Base-by-base conservation (phyloP, 2,888 invertebrate species). In the Luffia ferchaultella region DNA sequence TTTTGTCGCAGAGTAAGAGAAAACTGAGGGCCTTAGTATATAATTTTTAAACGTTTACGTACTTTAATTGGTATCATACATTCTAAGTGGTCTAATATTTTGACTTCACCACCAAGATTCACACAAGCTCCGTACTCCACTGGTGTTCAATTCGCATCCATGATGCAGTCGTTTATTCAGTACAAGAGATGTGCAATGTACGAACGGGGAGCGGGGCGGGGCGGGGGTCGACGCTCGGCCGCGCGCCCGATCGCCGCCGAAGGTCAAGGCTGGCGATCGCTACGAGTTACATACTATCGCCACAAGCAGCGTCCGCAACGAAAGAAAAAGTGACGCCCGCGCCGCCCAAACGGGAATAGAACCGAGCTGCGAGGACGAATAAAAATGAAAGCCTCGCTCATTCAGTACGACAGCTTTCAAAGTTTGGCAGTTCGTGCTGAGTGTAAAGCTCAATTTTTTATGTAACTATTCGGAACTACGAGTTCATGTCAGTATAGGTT, bases 371-470 rank as follows among this genome's bases (percentile, higher is more conserved):
- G 73, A 75, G 80, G 79, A 78, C 82, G 75, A 68, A 75, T 77
- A 82, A 82, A 83, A 84, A 79, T 76, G 83, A 84, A 82, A 83
- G 82, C 79, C 16, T 30, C n/a, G n/a, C n/a, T n/a, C n/a, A n/a
- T n/a, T n/a, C n/a, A n/a, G n/a, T n/a, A n/a, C n/a, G n/a, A n/a
- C n/a, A n/a, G n/a, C n/a, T n/a, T n/a, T 42, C n/a, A 17, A 42
- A 17, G 16, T n/a, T 17, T n/a, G 40, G 15, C 40, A 40, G 52
- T 52, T n/a, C n/a, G n/a, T n/a, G n/a, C n/a, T n/a, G n/a, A n/a
- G n/a, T n/a, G n/a, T n/a, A n/a, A n/a, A n/a, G n/a, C n/a, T n/a
- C n/a, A n/a, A n/a, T n/a, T n/a, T n/a, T n/a, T n/a, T n/a, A n/a
- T n/a, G n/a, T n/a, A n/a, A n/a, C n/a, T n/a, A n/a, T n/a, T n/a